phyloP scores from a whole-genome alignment of 2,888 invertebrate genomes.

The Ischnus inquisitorius region DNA sequence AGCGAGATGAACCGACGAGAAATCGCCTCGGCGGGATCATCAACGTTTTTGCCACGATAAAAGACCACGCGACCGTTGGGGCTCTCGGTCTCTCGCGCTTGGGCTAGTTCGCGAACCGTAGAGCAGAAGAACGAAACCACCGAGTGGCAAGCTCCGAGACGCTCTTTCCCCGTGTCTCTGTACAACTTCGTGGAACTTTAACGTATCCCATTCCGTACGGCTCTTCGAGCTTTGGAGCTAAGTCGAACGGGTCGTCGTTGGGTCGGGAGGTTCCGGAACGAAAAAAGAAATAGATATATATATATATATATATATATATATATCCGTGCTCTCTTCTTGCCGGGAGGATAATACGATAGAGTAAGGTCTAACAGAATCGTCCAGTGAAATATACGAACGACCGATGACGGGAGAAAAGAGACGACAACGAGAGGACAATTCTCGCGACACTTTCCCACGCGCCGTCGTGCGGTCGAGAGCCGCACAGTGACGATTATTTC shows the following conservation, averaged over 20 bases:
- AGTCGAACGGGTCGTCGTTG: neutral
- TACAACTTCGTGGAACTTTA: constrained; percentile 57
- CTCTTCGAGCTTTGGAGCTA: constrained; percentile 5
- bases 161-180: constrained; percentile 3
- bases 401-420: constrained; percentile 4
- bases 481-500: constrained; percentile 20
- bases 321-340: neutral
- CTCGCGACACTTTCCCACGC: constrained; percentile 46
- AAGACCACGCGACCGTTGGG: constrained; percentile 46
- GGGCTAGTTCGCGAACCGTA: neutral
- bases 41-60: constrained; percentile 39
- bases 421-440: constrained; percentile 28
- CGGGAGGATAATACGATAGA: neutral
- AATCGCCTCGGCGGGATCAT: constrained; percentile 41
- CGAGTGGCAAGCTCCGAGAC: neutral
- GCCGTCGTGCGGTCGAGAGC: constrained; percentile 10
- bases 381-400: constrained; percentile 13
- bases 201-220: constrained; percentile 46
- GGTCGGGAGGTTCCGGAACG: neutral
- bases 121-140: constrained; percentile 6
- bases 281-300: too few species aligned
- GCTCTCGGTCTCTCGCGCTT: constrained; percentile 22
- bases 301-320: too few species aligned
- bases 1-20: neutral
- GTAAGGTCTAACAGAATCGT: neutral